These are phyloP conservation scores for Acleris sparsana DNA, from an alignment of 2,888 invertebrate species.

Conservation along the genomic window DNA sequence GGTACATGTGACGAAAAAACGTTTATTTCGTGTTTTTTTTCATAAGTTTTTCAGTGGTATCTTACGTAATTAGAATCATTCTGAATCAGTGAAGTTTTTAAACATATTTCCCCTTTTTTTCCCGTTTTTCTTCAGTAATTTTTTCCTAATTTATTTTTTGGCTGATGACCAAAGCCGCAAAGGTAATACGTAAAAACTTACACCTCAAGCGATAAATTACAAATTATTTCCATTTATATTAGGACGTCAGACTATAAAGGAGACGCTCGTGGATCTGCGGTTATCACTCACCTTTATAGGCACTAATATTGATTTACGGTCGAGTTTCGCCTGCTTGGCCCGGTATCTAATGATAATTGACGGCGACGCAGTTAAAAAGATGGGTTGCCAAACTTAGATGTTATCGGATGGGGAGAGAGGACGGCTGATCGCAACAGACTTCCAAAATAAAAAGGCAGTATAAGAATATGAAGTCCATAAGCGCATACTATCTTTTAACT, in stretches of 20 bases:
- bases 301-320: conserved; percentile 77
- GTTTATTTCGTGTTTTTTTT: too few relatives aligned
- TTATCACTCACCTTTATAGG: conserved; percentile 79
- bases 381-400: conserved; percentile 69
- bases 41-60: too few relatives aligned
- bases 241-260: conserved; percentile 56
- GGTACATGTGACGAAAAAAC: too few relatives aligned
- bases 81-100: too few relatives aligned
- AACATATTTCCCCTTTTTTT: too few relatives aligned
- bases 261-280: conserved; percentile 58
- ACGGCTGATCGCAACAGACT: conserved; percentile 38
- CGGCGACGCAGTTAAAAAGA: conserved; percentile 71
- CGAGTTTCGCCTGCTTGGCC: conserved; percentile 55
- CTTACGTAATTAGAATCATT: too few relatives aligned
- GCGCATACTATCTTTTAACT: too few relatives aligned
- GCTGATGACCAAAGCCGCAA: not conserved
- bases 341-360: conserved; percentile 78
- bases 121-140: too few relatives aligned
- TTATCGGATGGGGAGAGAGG: conserved; percentile 52
- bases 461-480: too few relatives aligned
- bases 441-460: conserved; percentile 25
- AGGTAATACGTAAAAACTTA: conserved; percentile 40
- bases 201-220: conserved; percentile 48
- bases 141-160: too few relatives aligned
- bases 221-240: conserved; percentile 60